These are phyloP conservation scores for Melanaphis sacchari DNA, from an alignment of 1,140 invertebrate species.

Conservation along the genomic window DNA sequence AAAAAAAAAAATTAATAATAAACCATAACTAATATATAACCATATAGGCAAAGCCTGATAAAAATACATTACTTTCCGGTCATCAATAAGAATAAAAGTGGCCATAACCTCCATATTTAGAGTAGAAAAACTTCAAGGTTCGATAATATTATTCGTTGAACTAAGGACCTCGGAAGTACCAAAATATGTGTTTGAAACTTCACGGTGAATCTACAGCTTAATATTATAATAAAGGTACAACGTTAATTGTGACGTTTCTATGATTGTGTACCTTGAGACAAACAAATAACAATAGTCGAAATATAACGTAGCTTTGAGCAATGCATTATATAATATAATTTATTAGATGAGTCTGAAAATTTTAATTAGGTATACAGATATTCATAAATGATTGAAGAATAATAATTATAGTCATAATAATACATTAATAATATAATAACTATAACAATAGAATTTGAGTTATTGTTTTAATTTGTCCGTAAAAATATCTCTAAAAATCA, in stretches of 20 bases:
- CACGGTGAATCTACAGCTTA: constrained; percentile 15
- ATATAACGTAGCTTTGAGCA: background rate
- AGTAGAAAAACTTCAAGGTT: constrained; percentile 44
- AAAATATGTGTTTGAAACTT: constrained; percentile 16
- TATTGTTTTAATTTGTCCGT: background rate
- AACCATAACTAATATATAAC: constrained; percentile 24
- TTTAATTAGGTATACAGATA: background rate
- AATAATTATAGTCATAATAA: background rate
- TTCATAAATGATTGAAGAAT: background rate
- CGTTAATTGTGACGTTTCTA: background rate
- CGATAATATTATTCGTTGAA: background rate
- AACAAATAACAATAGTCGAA: constrained; percentile 13
- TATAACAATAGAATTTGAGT: background rate
- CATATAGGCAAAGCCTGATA: background rate
- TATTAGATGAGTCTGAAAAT: background rate
- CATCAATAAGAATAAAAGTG: constrained; percentile 23
- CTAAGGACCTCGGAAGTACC: constrained; percentile 14
- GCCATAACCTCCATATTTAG: constrained; percentile 19
- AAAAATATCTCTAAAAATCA: background rate
- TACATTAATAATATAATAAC: background rate
- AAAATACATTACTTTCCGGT: background rate
- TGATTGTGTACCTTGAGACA: constrained; percentile 8
- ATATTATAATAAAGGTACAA: background rate
- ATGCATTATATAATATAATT: background rate
- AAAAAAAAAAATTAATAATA: constrained; percentile 21